A percentile compares a stretch with the other conserved stretches of the same genome.
Conservation (phyloP, 2,888 invertebrate species). For the Cylloceria caligata region DNA sequence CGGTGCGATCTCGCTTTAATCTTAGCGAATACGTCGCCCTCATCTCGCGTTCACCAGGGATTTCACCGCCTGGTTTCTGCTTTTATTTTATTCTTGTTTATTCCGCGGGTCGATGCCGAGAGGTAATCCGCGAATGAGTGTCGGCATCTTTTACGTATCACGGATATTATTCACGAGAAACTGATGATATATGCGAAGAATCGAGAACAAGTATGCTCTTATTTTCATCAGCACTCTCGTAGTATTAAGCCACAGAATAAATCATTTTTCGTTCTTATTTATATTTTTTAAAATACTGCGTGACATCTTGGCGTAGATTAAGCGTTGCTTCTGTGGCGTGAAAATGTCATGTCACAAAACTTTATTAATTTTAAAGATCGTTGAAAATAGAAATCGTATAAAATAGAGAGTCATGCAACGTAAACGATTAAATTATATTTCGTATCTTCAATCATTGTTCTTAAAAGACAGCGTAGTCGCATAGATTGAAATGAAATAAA, state of each 20-base stretch:
- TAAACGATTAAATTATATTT: no score
- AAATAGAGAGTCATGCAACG: no score
- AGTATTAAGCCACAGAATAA: background rate
- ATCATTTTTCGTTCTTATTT: background rate
- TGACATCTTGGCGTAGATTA: no score
- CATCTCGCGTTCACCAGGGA: conserved; percentile 56
- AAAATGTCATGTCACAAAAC: no score
- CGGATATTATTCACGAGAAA: conserved; percentile 41
- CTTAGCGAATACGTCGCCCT: conserved; percentile 49
- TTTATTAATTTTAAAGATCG: no score
- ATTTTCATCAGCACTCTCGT: background rate
- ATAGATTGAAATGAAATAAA: no score
- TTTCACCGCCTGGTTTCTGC: conserved; percentile 44
- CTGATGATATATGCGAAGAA: conserved; percentile 22
- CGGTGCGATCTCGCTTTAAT: conserved; percentile 63
- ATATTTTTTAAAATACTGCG: background rate
- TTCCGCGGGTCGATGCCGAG: conserved; percentile 50
- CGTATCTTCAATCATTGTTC: no score
- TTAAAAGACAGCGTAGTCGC: no score
- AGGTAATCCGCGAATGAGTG: conserved; percentile 37
- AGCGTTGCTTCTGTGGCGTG: no score
- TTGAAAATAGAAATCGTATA: no score
- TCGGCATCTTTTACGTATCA: conserved; percentile 52
- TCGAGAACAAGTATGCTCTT: background rate
- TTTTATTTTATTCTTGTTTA: conserved; percentile 43